Evolutionary conservation across 2,113 vertebrate genomes (phyloP), one percentile per base, ranked within the genome.

Genomic region (Scortum barcoo): DNA sequence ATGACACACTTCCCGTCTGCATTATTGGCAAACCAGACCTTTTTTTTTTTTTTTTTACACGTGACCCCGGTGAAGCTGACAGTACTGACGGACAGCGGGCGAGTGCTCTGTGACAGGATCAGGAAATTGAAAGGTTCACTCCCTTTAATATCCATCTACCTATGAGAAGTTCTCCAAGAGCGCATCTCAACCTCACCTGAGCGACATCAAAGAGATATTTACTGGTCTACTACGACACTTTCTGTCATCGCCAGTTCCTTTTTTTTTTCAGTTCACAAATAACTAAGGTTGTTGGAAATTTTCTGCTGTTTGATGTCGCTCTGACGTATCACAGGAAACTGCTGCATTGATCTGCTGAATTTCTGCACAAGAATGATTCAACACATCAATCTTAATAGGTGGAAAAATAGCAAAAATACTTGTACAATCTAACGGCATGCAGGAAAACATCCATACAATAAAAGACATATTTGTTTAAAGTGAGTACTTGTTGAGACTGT

Each of bases 1-100:
- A 75, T 80, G 60, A 67, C 60, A 76, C 1, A 19, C 44, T 24
- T 80, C 54, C 16, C 0, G 4, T 36, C 73, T 71, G 20, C 48
- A 42, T 73, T 82, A 30, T 62, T 76, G 13, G 19, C 11, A 30
- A 58, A 61, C 42, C 44, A 50, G 40, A 28, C 67, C 36, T 30
- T 20, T 20, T 46, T 46, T 40, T n/a, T n/a, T n/a, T 40, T 40
- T 40, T 56, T 68, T 44, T 74, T 42, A 24, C 61, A 22, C 6
- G 36, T 24, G 73, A 75, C 76, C 46, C 3, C 3, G 0, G 1
- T 40, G 24, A 22, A 40, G 74, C 22, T 42, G 65, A 69, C 50
- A 38, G 24, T 5, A 12, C 36, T 61, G 67, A 77, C 58, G 50
- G 56, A 28, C 50, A 53, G 81, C 4, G 9, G 38, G n/a, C 11